Conservation (phyloP, 2,888 invertebrate genomes). For the Drosophila subsilvestris region DNA sequence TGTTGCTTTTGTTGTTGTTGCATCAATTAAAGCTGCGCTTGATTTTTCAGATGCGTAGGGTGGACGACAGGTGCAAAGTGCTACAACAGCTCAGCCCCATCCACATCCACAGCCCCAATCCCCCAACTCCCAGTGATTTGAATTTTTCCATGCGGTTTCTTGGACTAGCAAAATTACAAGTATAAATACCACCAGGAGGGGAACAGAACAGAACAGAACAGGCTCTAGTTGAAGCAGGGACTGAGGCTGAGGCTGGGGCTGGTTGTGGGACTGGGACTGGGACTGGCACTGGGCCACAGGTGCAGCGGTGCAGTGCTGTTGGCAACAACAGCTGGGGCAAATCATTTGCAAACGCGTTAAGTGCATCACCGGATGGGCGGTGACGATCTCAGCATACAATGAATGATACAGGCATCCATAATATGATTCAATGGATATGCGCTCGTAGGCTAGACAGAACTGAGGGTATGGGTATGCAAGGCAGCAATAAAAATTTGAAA, state of each 20-base stretch:
- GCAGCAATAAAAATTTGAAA: neutral
- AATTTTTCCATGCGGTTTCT: constrained; percentile 68
- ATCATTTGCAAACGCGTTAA: constrained; percentile 77
- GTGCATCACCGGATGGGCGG: constrained; percentile 74
- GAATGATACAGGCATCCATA: neutral
- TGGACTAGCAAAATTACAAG: constrained; percentile 55
- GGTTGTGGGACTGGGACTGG: neutral
- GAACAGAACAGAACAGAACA: neutral
- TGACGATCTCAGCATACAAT: neutral
- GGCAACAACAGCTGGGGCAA: constrained; percentile 69
- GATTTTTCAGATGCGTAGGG: constrained; percentile 75
- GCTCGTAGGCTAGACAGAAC: no score
- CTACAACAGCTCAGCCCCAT: constrained; percentile 57
- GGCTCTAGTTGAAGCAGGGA: neutral
- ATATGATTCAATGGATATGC: neutral
- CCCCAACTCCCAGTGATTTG: constrained; percentile 60
- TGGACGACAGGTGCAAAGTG: constrained; percentile 78
- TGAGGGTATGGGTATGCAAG: neutral
- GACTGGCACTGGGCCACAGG: constrained; percentile 13
- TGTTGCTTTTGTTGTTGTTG: constrained; percentile 60
- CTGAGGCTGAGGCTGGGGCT: neutral
- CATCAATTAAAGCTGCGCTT: constrained; percentile 77
- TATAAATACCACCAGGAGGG: constrained; percentile 45
- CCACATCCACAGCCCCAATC: constrained; percentile 21
- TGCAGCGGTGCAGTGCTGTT: constrained; percentile 37